A percentile compares a stretch with the other conserved stretches of the same genome.
phyloP scores from a whole-genome alignment of 2,113 vertebrate species.

The Atrichornis clamosus region DNA sequence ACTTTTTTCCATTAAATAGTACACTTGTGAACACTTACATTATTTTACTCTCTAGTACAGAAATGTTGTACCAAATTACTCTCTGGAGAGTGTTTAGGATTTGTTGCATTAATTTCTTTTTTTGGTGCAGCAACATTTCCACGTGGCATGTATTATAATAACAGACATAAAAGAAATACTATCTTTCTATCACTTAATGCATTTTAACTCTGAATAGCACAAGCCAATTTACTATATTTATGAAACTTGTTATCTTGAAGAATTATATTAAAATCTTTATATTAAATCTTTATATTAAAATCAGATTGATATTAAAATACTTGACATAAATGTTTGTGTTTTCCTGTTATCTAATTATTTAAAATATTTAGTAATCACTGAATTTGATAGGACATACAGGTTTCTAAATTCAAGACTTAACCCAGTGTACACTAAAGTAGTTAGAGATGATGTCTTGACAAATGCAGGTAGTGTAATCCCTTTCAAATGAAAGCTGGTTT shows the following conservation, averaged over 20 bases:
- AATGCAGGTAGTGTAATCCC: not conserved
- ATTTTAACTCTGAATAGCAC: not conserved
- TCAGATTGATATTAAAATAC: not conserved
- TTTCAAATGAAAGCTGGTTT: not conserved
- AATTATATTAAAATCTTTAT: not conserved
- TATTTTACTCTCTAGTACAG: not conserved
- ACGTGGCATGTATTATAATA: not conserved
- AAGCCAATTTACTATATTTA: not conserved
- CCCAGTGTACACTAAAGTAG: not conserved
- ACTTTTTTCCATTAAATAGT: not conserved
- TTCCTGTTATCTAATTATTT: not conserved
- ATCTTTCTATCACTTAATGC: not conserved
- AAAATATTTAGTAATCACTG: not conserved
- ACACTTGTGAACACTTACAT: not conserved
- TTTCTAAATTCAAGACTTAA: not conserved
- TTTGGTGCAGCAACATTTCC: not conserved
- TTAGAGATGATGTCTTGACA: not conserved
- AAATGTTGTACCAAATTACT: not conserved
- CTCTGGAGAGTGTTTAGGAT: not conserved
- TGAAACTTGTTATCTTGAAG: not conserved
- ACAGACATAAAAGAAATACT: not conserved
- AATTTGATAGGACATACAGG: not conserved
- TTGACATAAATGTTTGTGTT: not conserved
- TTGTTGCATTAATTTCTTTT: not conserved
- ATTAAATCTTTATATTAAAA: not conserved